Evolutionary conservation across 2,888 invertebrate genomes (phyloP), one percentile per base, ranked within the genome.

Genomic region (Eucriotettix oculatus): DNA sequence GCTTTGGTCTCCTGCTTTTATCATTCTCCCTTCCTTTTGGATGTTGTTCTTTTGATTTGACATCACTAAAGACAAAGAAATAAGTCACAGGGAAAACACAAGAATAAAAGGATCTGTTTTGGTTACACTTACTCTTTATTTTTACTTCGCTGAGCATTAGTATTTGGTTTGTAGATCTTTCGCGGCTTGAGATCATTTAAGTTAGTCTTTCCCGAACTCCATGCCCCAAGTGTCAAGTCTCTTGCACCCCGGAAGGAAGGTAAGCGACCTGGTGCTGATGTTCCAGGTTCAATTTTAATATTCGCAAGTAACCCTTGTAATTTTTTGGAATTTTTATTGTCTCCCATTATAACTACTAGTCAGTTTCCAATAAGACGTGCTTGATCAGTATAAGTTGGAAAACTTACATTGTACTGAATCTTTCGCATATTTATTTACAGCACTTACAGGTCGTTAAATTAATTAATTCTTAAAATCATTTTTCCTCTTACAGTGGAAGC

Each of bases 121-220:
- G 48, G n/a, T 48, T n/a, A 12, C 12, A 48, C 48, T 48, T 48
- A 48, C 72, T 71, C 72, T 63, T 71, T 70, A 62, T 70, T 71
- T 59, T 70, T 74, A 56, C 67, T 69, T 58, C 73, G 68, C 56
- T 71, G 72, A n/a, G 68, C 72, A 67, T 73, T 73, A 42, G 73
- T 59, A 64, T 74, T 74, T 42, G 74, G 74, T 7, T 66, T 68
- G 55, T 71, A 73, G 9, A 71, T 58, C 64, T 70, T 72, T 59
- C 70, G 73, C 1, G 69, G 62, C 61, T 70, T 73, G 10, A 40
- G 12, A 54, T 72, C 71, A 56, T 66, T 64, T 60, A 71, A 14
- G n/a, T 48, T 48, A 5, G 48, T n/a, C n/a, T 48, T 48, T n/a
- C 48, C 48, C 9, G 12, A n/a, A 2, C 14, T 9, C n/a, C 12